Conservation (phyloP, 2,888 invertebrate genomes). For the Eristalis tenax region DNA sequence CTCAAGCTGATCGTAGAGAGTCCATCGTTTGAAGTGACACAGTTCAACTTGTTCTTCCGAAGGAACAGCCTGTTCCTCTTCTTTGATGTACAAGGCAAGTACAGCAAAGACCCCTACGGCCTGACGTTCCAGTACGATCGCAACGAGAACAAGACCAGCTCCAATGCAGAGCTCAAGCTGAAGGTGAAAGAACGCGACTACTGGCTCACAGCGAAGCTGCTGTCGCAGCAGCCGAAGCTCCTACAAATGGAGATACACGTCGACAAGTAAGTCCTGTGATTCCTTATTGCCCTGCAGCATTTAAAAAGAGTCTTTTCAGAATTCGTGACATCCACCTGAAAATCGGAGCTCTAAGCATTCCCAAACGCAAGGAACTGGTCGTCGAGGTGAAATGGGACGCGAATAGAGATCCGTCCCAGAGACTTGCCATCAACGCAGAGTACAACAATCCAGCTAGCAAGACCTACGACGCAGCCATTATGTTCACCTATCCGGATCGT, state of each 20-base stretch:
- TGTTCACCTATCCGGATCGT: slow-evolving; percentile 89
- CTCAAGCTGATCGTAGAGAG: slow-evolving; percentile 88
- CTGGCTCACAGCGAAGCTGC: slow-evolving; percentile 85
- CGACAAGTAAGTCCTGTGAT: slow-evolving; percentile 86
- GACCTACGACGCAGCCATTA: slow-evolving; percentile 85
- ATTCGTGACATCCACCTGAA: slow-evolving; percentile 88
- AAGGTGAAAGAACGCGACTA: slow-evolving; percentile 87
- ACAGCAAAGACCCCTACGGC: slow-evolving; percentile 86
- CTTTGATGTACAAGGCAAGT: slow-evolving; percentile 85
- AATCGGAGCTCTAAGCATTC: slow-evolving; percentile 84
- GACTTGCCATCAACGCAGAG: slow-evolving; percentile 82
- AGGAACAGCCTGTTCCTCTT: slow-evolving; percentile 87
- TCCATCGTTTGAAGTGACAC: slow-evolving; percentile 87
- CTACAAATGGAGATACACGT: slow-evolving; percentile 88
- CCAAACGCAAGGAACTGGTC: slow-evolving; percentile 85
- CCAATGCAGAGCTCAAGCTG: slow-evolving; percentile 84
- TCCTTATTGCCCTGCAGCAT: not conserved
- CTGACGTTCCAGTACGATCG: slow-evolving; percentile 85
- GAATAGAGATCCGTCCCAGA: slow-evolving; percentile 89
- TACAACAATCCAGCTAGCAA: slow-evolving; percentile 84
- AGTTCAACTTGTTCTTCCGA: slow-evolving; percentile 85
- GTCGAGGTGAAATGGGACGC: slow-evolving; percentile 92
- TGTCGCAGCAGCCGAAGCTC: slow-evolving; percentile 86
- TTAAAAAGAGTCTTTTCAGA: slow-evolving; percentile 80
- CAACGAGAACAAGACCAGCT: slow-evolving; percentile 84